Evolutionary conservation across 1,140 invertebrate genomes (phyloP), one percentile per base, ranked within the genome.

Genomic region (Camponotus floridanus): DNA sequence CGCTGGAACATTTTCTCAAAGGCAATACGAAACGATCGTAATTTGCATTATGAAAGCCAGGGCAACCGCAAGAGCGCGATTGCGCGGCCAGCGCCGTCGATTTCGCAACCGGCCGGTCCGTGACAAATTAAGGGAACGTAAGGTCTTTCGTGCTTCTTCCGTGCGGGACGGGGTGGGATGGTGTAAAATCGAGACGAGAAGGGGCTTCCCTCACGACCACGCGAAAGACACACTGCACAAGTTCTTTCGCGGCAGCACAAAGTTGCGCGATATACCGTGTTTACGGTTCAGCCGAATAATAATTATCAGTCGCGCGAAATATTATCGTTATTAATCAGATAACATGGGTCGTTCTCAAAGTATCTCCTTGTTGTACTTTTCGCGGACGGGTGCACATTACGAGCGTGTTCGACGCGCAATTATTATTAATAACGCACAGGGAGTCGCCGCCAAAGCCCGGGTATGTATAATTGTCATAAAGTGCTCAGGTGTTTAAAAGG

Each of bases 41-140:
- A 83, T 83, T 83, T 83, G 79, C 79, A 83, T 83, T 83, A 83
- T 83, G 79, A 83, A 83, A 83, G 79, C 79, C 55, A 31, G 55
- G n/a, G 79, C 68, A 57, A 59, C 65, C 65, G 76, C 64, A 45
- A 62, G 33, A 79, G 78, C 45, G 78, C 45, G 65, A 21, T 45
- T 31, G 79, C 79, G 31, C 51, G 51, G 45, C 67, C 65, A 59
- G 51, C 57, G 18, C n/a, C 65, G 68, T 59, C 68, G 39, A 62
- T 83, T 83, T 83, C 79, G 68, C 68, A 83, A 74, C 33, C 48
- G 51, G 67, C 26, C 45, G 73, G 36, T 26, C 68, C 86, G 36
- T 85, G 64, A 83, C 59, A 76, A 59, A 81, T 78, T 71, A 80
- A 67, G 31, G 64, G 55, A 74, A 83, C 79, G 39, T 81, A 70